These are phyloP conservation scores for Clivina fossor DNA, from an alignment of 2,888 invertebrate genomes.

Conservation along the genomic window DNA sequence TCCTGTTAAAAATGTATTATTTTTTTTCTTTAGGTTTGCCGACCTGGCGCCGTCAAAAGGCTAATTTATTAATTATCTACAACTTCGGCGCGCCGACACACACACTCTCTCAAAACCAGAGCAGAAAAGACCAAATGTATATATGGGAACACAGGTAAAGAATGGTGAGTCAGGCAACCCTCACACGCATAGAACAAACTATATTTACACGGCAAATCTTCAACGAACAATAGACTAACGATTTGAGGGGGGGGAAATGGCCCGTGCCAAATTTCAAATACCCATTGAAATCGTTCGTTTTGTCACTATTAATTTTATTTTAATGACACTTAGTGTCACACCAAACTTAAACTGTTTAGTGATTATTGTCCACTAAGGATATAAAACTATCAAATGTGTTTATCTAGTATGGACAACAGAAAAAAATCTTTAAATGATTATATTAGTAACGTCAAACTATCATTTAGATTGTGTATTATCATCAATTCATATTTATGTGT, in stretches of 20 bases:
- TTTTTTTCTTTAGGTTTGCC: conserved; percentile 50
- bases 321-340: too few relatives aligned
- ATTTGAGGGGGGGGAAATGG: conserved; percentile 13
- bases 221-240: conserved; percentile 8
- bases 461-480: too few relatives aligned
- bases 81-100: conserved; percentile 28
- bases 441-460: too few relatives aligned
- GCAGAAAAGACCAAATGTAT: neutral
- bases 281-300: too few relatives aligned
- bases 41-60: conserved; percentile 52
- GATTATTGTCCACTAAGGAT: too few relatives aligned
- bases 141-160: neutral
- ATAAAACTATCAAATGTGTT: too few relatives aligned
- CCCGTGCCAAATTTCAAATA: conserved; percentile 16
- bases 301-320: too few relatives aligned
- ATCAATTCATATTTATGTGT: too few relatives aligned
- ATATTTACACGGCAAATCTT: conserved; percentile 14
- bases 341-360: too few relatives aligned
- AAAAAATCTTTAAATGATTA: too few relatives aligned
- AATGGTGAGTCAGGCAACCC: neutral
- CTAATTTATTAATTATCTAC: conserved; percentile 54
- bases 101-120: neutral
- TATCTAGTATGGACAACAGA: too few relatives aligned
- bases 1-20: conserved; percentile 55
- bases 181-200: neutral